Conservation (phyloP, 2,113 vertebrate species). For the Perccottus glenii region DNA sequence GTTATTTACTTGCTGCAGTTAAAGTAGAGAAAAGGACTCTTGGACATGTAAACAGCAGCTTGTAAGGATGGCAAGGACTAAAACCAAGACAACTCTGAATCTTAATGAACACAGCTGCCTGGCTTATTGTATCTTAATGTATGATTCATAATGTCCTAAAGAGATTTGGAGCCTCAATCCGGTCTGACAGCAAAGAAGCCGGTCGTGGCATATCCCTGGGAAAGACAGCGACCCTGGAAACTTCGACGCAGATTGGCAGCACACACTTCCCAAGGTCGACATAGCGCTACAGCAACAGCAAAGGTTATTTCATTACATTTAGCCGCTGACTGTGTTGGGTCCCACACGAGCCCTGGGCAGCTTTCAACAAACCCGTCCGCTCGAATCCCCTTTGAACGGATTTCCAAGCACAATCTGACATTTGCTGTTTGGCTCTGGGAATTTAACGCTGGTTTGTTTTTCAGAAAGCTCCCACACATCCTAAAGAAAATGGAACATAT, state of each 20-base stretch:
- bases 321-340: slow-evolving; percentile 49
- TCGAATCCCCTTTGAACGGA: slow-evolving; percentile 46
- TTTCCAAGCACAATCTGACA: slow-evolving; percentile 49
- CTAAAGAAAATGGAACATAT: background rate
- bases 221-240: slow-evolving; percentile 47
- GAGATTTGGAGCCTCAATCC: slow-evolving; percentile 66
- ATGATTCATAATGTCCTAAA: slow-evolving; percentile 67
- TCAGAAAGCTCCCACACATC: slow-evolving; percentile 12
- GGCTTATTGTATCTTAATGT: slow-evolving; percentile 63
- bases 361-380: slow-evolving; percentile 54
- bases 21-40: too few relatives aligned
- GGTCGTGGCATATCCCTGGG: slow-evolving; percentile 56
- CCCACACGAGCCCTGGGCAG: slow-evolving; percentile 54
- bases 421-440: slow-evolving; percentile 56
- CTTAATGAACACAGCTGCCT: slow-evolving; percentile 50
- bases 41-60: slow-evolving; percentile 9
- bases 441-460: slow-evolving; percentile 54
- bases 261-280: slow-evolving; percentile 64
- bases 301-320: slow-evolving; percentile 60
- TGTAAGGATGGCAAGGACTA: background rate
- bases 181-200: slow-evolving; percentile 67
- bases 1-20: too few relatives aligned
- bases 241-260: slow-evolving; percentile 58
- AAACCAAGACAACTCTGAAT: slow-evolving; percentile 13
- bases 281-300: slow-evolving; percentile 50